These are phyloP conservation scores for Coremacera marginata DNA, from an alignment of 2,888 invertebrate species.

Conservation along the genomic window DNA sequence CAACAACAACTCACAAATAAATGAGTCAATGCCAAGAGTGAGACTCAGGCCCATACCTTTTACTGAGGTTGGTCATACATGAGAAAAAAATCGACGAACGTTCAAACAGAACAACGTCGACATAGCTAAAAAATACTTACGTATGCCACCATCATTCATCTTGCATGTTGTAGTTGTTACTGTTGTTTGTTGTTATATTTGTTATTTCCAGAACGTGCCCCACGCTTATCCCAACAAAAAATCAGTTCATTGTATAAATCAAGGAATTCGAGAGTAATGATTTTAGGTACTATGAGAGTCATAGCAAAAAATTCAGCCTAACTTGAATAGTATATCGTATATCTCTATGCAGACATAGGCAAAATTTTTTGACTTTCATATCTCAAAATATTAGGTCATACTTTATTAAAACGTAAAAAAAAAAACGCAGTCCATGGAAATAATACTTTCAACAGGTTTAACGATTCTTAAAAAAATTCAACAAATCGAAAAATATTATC, in stretches of 20 bases:
- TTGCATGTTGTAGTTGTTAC: not conserved
- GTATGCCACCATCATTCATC: conserved; percentile 22
- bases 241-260: conserved; percentile 47
- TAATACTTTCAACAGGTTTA: too few species aligned
- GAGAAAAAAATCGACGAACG: not conserved
- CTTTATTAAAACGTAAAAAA: too few species aligned
- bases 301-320: not conserved
- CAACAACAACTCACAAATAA: conserved; percentile 7
- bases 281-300: not conserved
- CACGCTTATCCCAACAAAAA: conserved; percentile 47
- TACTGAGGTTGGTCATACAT: not conserved
- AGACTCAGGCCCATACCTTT: not conserved
- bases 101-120: not conserved
- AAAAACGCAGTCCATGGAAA: too few species aligned
- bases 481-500: too few species aligned
- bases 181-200: not conserved
- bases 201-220: conserved; percentile 47
- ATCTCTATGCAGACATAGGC: too few species aligned
- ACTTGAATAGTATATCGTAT: not conserved
- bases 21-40: conserved; percentile 32
- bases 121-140: not conserved
- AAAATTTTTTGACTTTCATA: too few species aligned
- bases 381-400: too few species aligned
- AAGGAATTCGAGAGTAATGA: not conserved
- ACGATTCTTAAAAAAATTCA: too few species aligned